Percentiles rank a stretch among this genome's conserved stretches.
These are phyloP conservation scores for Emydocephalus ijimae DNA, from an alignment of 2,113 vertebrate genomes.

Conservation along the genomic window DNA sequence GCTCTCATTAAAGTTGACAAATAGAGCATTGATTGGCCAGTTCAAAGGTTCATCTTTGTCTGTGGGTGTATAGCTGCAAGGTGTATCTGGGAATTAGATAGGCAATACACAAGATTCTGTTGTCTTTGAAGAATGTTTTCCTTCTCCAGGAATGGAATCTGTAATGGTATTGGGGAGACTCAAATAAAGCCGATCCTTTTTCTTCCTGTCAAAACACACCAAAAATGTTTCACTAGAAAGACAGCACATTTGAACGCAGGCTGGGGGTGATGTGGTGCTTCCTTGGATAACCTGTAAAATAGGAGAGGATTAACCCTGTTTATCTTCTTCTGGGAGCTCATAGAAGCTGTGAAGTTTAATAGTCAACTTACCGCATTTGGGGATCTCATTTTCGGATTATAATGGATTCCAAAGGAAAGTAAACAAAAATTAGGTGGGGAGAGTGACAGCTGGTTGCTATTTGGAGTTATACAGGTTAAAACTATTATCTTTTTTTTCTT, in stretches of 20 bases:
- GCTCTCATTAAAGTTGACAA: too few relatives aligned
- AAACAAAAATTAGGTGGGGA: not conserved
- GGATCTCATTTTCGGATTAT: not conserved
- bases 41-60: not conserved
- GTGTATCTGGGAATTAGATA: not conserved
- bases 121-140: not conserved
- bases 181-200: too few relatives aligned
- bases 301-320: not conserved
- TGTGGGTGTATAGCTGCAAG: not conserved
- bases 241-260: too few relatives aligned
- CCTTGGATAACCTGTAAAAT: not conserved
- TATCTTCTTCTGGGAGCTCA: not conserved
- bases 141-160: not conserved
- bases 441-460: not conserved
- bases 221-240: not conserved
- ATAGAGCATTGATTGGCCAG: not conserved
- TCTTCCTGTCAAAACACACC: too few relatives aligned
- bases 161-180: too few relatives aligned
- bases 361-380: not conserved
- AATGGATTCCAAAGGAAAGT: not conserved
- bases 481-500: not conserved
- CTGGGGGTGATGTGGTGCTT: not conserved
- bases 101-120: not conserved
- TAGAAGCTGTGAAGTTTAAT: not conserved
- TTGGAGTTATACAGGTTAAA: slow-evolving; percentile 12